Evolutionary conservation across 2,888 invertebrate genomes (phyloP), one percentile per base, ranked within the genome.

Genomic region (Drosophila subsilvestris): DNA sequence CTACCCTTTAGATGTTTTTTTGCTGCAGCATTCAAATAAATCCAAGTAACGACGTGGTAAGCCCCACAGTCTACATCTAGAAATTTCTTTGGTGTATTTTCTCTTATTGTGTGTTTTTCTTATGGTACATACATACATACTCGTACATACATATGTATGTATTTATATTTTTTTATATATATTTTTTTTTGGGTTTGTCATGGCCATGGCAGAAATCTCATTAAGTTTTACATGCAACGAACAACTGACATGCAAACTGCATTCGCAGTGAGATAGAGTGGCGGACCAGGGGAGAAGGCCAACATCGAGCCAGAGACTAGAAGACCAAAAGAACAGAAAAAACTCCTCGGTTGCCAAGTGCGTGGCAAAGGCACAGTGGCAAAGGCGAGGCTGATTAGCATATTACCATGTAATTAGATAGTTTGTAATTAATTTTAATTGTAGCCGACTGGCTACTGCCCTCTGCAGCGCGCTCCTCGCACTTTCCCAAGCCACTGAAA

Each of bases 361-460:
- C 72, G 83, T 78, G 77, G 79, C 76, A 63, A 57, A 45, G 54
- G 56, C 72, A 25, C 25, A 25, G 83, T 78, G 77, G 79, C 76
- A 69, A 57, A 53, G 54, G 56, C 72, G 72, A 48, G 76, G 60
- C 85, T 87, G 79, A 83, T 89, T 89, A 90, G 83, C 90, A 89
- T 89, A 89, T 87, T 88, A 80, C 78, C 88, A 75, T 79, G 75
- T 89, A 87, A 89, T 89, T 89, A 88, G 79, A 74, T 80, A 71
- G 86, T 84, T 78, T 80, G 80, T 79, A 86, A 90, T 85, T 89
- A 78, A 78, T 87, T 89, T 89, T 89, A 89, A 90, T 89, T 89
- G 82, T 80, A 61, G 60, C 56, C 54, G 84, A 60, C 63, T 75
- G 25, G 12, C 20, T 22, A 53, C 67, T 53, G 37, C 51, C 55